Conservation (phyloP, 2,797 vertebrate genomes). For the Valencia hispanica region DNA sequence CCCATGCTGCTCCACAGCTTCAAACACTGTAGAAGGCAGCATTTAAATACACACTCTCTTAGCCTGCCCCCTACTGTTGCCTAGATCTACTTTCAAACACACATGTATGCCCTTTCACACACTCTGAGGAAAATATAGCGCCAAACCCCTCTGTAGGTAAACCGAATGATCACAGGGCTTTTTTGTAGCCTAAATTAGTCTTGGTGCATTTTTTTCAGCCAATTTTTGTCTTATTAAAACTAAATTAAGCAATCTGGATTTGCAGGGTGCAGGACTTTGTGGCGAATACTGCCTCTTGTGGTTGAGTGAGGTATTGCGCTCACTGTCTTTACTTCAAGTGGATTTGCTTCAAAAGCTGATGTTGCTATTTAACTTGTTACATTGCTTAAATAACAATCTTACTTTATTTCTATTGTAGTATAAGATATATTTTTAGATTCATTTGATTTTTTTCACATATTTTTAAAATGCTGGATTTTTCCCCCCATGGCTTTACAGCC, state of each 20-base stretch:
- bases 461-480: neutral
- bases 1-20: constrained; percentile 58
- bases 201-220: constrained; percentile 44
- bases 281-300: constrained; percentile 82
- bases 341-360: neutral
- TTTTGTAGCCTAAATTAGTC: constrained; percentile 30
- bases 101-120: constrained; percentile 64
- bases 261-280: constrained; percentile 78
- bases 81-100: constrained; percentile 74
- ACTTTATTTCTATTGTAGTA: neutral
- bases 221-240: constrained; percentile 41
- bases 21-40: constrained; percentile 71
- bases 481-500: neutral
- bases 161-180: constrained; percentile 20
- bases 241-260: constrained; percentile 55
- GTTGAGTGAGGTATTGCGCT: constrained; percentile 52
- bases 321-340: neutral
- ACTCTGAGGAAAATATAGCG: constrained; percentile 53
- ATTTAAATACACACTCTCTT: constrained; percentile 86
- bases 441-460: neutral
- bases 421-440: neutral
- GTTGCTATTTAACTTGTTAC: neutral
- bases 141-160: constrained; percentile 20
- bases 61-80: constrained; percentile 87
- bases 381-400: neutral